Base-by-base conservation (phyloP, 2,797 vertebrate species). In the Ambastaia sidthimunki region DNA sequence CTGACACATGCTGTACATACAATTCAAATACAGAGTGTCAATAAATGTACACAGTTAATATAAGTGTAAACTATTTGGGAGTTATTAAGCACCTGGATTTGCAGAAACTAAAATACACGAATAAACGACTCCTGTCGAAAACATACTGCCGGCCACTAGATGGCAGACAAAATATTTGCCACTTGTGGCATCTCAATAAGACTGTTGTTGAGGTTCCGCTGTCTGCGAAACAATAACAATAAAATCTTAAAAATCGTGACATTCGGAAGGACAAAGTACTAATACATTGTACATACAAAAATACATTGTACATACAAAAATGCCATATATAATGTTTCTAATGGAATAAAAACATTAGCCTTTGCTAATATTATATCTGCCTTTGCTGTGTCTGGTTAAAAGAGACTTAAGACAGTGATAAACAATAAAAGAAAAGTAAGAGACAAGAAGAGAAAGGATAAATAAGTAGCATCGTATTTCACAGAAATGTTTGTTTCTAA, bases 401-500 rank as follows among this genome's bases (percentile, higher is more conserved):
- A 52, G 15, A 18, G 48, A 52, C 48, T 18, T 52, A 16, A 52
- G 5, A 18, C 3, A 52, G 15, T 4, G 16, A 18, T 3, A 18
- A 52, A 52, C 48, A 52, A 52, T 7, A 52, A 18, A 18, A 28
- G 28, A n/a, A n/a, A n/a, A 48, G 47, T 12, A 48, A 73, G 60
- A 67, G 9, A 57, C 9, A 16, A 19, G 47, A 28, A 19, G 50
- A 66, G 21, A 44, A 21, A 25, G 12, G 19, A 55, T 16, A 28
- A 62, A 57, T 11, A 74, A 15, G 28, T 19, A 37, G 41, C 74
- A 70, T 70, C 63, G 63, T 74, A 81, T 41, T 7, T 41, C 78
- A 71, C n/a, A 13, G 37, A 41, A 41, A 41, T 41, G 37, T 67
- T 47, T 55, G 34, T 47, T 84, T 80, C 84, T 80, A 79, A 16